A percentile compares a stretch with the other conserved stretches of the same genome.
These are phyloP conservation scores for Chaetodon auriga DNA, from an alignment of 2,113 vertebrate species.

Conservation along the genomic window DNA sequence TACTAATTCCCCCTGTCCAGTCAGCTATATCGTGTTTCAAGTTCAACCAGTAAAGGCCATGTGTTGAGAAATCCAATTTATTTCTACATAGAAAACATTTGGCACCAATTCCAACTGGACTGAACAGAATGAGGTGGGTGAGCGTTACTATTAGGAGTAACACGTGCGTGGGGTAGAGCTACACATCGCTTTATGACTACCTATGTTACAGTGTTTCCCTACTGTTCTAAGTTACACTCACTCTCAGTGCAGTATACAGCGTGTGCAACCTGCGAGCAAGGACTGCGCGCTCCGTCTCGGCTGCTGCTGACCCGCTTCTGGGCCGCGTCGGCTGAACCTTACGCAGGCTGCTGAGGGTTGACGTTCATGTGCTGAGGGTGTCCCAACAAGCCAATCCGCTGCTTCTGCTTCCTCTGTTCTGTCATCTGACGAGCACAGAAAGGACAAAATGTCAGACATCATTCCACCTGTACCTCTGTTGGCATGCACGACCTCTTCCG, in stretches of 20 bases:
- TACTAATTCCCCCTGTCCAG: slow-evolving; percentile 79
- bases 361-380: slow-evolving; percentile 95
- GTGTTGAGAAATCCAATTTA: slow-evolving; percentile 59
- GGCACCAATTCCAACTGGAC: slow-evolving; percentile 80
- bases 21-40: slow-evolving; percentile 86
- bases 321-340: slow-evolving; percentile 11
- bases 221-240: slow-evolving; percentile 51
- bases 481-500: not conserved
- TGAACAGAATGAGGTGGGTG: slow-evolving; percentile 45
- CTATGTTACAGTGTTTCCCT: slow-evolving; percentile 71
- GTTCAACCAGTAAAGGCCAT: slow-evolving; percentile 89
- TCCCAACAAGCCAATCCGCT: slow-evolving; percentile 94
- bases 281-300: not conserved
- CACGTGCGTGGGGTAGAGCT: slow-evolving; percentile 66
- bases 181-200: slow-evolving; percentile 70
- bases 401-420: slow-evolving; percentile 99
- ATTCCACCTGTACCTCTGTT: not conserved
- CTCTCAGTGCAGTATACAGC: slow-evolving; percentile 44
- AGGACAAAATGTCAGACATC: not conserved
- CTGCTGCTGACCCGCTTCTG: slow-evolving; percentile 7
- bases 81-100: slow-evolving; percentile 82
- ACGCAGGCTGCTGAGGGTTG: slow-evolving; percentile 96
- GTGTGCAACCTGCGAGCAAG: slow-evolving; percentile 17
- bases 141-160: slow-evolving; percentile 46
- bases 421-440: slow-evolving; percentile 91